Percentiles rank a stretch among this genome's conserved stretches.
These are phyloP conservation scores for Homarus americanus DNA, from an alignment of 1,140 invertebrate genomes.

Conservation along the genomic window DNA sequence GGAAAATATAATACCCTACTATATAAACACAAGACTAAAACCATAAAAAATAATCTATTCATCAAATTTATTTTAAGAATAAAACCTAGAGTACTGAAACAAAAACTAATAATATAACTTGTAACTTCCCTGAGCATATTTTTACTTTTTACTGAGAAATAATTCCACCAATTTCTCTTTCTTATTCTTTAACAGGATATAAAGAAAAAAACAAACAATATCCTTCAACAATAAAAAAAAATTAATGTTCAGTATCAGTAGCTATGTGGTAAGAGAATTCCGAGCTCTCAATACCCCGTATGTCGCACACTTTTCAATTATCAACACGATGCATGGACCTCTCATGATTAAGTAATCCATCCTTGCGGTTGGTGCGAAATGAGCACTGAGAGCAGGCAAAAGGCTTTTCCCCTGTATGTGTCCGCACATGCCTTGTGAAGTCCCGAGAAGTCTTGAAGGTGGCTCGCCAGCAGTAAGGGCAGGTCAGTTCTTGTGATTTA, in stretches of 20 bases:
- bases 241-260: neutral
- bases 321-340: slow-evolving; percentile 25
- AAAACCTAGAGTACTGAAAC: no score
- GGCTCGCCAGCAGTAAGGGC: slow-evolving; percentile 66
- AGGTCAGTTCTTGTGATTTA: slow-evolving; percentile 57
- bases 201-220: neutral
- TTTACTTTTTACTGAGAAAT: no score
- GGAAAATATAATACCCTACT: no score
- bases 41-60: no score
- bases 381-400: slow-evolving; percentile 43
- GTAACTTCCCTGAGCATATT: no score
- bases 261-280: neutral
- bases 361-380: slow-evolving; percentile 58
- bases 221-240: neutral
- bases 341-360: slow-evolving; percentile 54
- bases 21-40: no score
- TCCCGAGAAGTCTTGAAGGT: slow-evolving; percentile 66
- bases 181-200: neutral
- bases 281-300: neutral
- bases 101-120: no score
- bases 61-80: no score
- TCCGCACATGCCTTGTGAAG: slow-evolving; percentile 64
- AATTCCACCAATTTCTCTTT: no score
- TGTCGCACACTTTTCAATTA: neutral
- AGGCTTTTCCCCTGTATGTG: slow-evolving; percentile 52